These are phyloP conservation scores for Drosophila rubida DNA, from an alignment of 2,888 invertebrate genomes.

Conservation along the genomic window DNA sequence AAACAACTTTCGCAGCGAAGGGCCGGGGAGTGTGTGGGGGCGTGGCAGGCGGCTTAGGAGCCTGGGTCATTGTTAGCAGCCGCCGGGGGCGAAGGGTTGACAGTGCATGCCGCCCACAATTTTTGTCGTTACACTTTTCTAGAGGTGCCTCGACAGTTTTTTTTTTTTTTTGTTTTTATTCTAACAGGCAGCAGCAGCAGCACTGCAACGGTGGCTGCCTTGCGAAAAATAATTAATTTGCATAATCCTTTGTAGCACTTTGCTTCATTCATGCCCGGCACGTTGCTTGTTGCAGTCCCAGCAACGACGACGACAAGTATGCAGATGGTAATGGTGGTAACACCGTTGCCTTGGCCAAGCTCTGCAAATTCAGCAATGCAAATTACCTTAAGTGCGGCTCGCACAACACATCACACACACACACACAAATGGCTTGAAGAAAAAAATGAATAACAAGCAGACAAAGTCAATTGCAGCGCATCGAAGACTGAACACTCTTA, in stretches of 20 bases:
- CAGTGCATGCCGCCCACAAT: slow-evolving; percentile 61
- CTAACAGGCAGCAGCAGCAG: slow-evolving; percentile 25
- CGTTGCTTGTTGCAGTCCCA: slow-evolving; percentile 65
- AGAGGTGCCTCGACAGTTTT: slow-evolving; percentile 42
- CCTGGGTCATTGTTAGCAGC: slow-evolving; percentile 70
- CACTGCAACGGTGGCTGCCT: slow-evolving; percentile 68
- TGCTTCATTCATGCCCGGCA: slow-evolving; percentile 81
- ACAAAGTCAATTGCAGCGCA: background rate
- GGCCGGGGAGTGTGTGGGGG: background rate
- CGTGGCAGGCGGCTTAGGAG: background rate
- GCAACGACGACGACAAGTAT: slow-evolving; percentile 4
- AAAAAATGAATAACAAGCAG: slow-evolving; percentile 12
- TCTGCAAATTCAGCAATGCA: slow-evolving; percentile 81
- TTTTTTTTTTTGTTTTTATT: slow-evolving; percentile 38
- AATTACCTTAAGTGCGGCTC: slow-evolving; percentile 81
- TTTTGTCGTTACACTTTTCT: slow-evolving; percentile 80
- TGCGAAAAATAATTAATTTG: slow-evolving; percentile 81
- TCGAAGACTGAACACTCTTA: background rate
- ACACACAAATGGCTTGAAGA: slow-evolving; percentile 37
- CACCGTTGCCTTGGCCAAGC: slow-evolving; percentile 72
- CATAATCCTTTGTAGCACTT: slow-evolving; percentile 81
- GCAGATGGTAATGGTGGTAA: slow-evolving; percentile 40
- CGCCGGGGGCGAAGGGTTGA: slow-evolving; percentile 45
- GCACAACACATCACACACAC: slow-evolving; percentile 77
- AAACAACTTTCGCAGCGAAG: slow-evolving; percentile 68